These are phyloP conservation scores for Lasioglossum marginatum DNA, from an alignment of 2,888 invertebrate species.

Conservation along the genomic window DNA sequence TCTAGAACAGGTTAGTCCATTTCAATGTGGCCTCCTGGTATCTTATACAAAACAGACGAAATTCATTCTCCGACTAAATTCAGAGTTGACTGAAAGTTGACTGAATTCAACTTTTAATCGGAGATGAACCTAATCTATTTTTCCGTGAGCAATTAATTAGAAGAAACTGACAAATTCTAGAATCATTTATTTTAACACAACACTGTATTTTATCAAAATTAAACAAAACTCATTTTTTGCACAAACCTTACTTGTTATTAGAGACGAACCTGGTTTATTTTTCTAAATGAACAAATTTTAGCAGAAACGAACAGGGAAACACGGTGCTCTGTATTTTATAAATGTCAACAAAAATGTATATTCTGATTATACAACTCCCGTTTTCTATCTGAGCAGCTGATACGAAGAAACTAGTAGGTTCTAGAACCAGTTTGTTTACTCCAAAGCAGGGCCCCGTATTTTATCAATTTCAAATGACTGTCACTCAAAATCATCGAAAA, in stretches of 20 bases:
- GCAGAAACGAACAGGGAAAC: too few species aligned
- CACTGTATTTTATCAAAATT: background rate
- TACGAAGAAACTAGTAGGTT: background rate
- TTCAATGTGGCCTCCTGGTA: background rate
- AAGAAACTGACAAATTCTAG: background rate
- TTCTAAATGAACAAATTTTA: too few species aligned
- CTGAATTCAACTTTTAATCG: background rate
- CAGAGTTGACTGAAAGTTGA: too few species aligned
- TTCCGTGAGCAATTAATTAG: background rate
- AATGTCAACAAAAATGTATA: too few species aligned
- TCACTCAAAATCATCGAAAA: too few species aligned
- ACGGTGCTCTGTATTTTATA: too few species aligned
- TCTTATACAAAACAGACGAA: background rate
- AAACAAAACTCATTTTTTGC: background rate
- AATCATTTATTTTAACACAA: background rate
- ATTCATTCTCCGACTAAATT: background rate
- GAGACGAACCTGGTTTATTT: background rate
- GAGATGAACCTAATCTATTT: background rate
- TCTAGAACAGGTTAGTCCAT: background rate
- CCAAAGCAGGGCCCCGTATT: background rate
- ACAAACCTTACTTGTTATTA: background rate
- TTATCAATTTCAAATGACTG: too few species aligned
- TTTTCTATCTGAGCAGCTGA: background rate
- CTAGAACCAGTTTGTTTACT: background rate
- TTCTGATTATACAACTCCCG: too few species aligned